Base-by-base conservation (phyloP, 2,888 invertebrate species). In the Drosophila longiperda region DNA sequence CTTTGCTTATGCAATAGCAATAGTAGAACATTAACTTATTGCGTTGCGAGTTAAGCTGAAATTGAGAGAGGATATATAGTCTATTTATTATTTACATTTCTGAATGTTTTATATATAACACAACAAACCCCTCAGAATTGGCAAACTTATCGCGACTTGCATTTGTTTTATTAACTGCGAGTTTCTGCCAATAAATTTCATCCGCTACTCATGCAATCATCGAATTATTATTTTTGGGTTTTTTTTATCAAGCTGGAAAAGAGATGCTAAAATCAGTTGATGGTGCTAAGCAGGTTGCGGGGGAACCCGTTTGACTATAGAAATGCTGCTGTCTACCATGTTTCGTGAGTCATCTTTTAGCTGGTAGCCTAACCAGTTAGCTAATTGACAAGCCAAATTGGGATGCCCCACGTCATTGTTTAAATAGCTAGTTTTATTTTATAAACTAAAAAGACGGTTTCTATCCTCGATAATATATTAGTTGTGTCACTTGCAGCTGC, bases 311-410 rank as follows among this genome's bases (percentile, higher is more conserved):
- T 49, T 32, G 1, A 17, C 26, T 48, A 9, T 52, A 20, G 36
- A 32, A 26, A 3, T 8, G 26, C 12, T 20, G 4, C 48, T 26
- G 33, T 34, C 45, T 32, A 23, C 3, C 12, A 48, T 58, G 64
- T 58, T 4, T 33, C 38, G 32, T 55, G 64, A 64, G 20, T 64
- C 64, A 64, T 55, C 45, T 63, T 36, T 63, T 23, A 23, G 5
- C 57, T 64, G 57, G 12, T 57, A 36, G 38, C 33, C 34, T 11
- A 65, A 58, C 57, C 64, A 49, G 64, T 64, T 58, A 55, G 36
- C 49, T 32, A 32, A 64, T n/a, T 38, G 29, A 15, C 32, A 26
- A 26, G 9, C 64, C 58, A 58, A 49, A 36, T 50, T 38, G 26
- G 32, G 38, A 20, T 17, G 23, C 3, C 52, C 32, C 32, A 20